These are phyloP conservation scores for Hermetia illucens DNA, from an alignment of 1,140 invertebrate species.

Conservation along the genomic window DNA sequence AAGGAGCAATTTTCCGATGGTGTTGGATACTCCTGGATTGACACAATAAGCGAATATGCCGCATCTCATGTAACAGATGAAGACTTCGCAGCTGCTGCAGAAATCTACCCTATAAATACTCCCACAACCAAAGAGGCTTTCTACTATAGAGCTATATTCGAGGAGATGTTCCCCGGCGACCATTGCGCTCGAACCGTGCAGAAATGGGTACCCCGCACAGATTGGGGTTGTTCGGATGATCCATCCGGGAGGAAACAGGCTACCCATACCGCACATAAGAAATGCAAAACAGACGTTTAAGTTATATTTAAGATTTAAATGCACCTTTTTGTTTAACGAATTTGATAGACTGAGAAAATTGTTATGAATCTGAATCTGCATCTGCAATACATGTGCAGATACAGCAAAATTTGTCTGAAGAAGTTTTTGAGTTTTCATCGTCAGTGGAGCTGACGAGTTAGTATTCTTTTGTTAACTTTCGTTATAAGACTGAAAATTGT, in stretches of 20 bases:
- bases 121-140: constrained; percentile 71
- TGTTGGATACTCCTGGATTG: constrained; percentile 40
- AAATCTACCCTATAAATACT: constrained; percentile 50
- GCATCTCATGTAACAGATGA: constrained; percentile 49
- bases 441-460: too few species aligned
- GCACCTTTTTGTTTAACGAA: too few species aligned
- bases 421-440: too few species aligned
- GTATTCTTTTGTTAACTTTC: too few species aligned
- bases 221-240: constrained; percentile 29
- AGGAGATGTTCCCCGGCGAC: constrained; percentile 21
- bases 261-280: constrained; percentile 11
- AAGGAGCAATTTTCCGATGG: constrained; percentile 89
- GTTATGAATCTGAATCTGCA: too few species aligned
- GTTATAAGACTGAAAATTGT: too few species aligned
- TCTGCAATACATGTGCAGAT: too few species aligned
- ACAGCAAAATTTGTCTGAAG: too few species aligned
- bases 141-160: constrained; percentile 52
- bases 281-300: too few species aligned
- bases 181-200: constrained; percentile 20
- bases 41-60: constrained; percentile 31
- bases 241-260: constrained; percentile 26
- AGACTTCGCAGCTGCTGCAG: constrained; percentile 38
- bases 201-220: constrained; percentile 23
- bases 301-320: too few species aligned
- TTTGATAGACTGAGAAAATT: too few species aligned